A percentile compares a stretch with the other conserved stretches of the same genome.
These are phyloP conservation scores for Aromia moschata DNA, from an alignment of 2,888 invertebrate species.

Conservation along the genomic window DNA sequence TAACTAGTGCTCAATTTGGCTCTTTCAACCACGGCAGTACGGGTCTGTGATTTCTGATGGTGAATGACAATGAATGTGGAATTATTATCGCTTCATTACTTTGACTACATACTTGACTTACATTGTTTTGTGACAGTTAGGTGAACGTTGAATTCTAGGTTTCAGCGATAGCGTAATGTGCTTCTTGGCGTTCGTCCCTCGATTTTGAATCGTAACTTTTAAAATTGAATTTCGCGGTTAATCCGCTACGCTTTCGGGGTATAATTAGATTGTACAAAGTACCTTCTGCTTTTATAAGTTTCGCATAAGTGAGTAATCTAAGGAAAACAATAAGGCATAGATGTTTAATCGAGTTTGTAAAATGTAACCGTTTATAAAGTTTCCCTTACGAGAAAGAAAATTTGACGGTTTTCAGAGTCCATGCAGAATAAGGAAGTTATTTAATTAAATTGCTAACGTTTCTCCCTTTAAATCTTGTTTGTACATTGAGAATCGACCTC, in stretches of 20 bases:
- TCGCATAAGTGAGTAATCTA: slow-evolving; percentile 40
- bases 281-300: slow-evolving; percentile 47
- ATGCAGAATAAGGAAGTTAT: slow-evolving; percentile 41
- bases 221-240: slow-evolving; percentile 40
- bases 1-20: too few relatives aligned
- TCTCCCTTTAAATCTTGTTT: slow-evolving; percentile 19
- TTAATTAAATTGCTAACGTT: slow-evolving; percentile 43
- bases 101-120: too few relatives aligned
- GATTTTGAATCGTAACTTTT: not conserved
- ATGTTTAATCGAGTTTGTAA: slow-evolving; percentile 46
- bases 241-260: slow-evolving; percentile 32
- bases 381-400: slow-evolving; percentile 22
- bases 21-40: too few relatives aligned
- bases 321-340: slow-evolving; percentile 41
- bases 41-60: too few relatives aligned
- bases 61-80: too few relatives aligned
- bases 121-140: too few relatives aligned
- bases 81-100: too few relatives aligned
- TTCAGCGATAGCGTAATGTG: too few relatives aligned
- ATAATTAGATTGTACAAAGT: slow-evolving; percentile 45
- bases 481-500: slow-evolving; percentile 17
- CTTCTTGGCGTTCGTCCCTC: not conserved
- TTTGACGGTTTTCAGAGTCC: slow-evolving; percentile 21
- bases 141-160: too few relatives aligned
- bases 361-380: slow-evolving; percentile 45